Percentiles rank a stretch among this genome's conserved stretches.
Evolutionary conservation across 92 coral and sea anemone genomes (phyloP).

Genomic region (Phenganax stokvisi): DNA sequence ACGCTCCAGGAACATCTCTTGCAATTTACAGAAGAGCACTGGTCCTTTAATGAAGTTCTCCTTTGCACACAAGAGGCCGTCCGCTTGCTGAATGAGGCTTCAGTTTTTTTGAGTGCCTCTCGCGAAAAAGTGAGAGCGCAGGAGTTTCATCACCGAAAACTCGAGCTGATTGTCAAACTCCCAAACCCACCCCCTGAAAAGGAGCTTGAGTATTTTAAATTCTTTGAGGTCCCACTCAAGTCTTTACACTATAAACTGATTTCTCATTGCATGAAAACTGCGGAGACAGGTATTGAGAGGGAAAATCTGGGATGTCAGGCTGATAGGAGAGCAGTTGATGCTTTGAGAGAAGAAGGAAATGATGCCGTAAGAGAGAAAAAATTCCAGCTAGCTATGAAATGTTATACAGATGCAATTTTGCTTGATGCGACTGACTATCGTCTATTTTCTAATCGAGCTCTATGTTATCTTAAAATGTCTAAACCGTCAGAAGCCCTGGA

Average conservation of each 20-base stretch:
- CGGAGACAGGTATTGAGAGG: background rate
- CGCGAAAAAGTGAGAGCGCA: too few species aligned
- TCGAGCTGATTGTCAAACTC: too few species aligned
- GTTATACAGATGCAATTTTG: slow-evolving; percentile 50
- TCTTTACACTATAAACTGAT: slow-evolving; percentile 48
- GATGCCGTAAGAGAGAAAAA: slow-evolving; percentile 45
- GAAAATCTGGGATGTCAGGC: background rate
- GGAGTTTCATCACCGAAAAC: too few species aligned
- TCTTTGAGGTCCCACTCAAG: slow-evolving; percentile 56
- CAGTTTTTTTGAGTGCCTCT: too few species aligned
- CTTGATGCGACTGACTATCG: slow-evolving; percentile 35
- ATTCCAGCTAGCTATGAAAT: slow-evolving; percentile 43
- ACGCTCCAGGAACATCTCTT: too few species aligned
- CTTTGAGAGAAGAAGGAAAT: slow-evolving; percentile 57
- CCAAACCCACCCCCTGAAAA: background rate
- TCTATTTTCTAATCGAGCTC: slow-evolving; percentile 58
- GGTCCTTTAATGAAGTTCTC: too few species aligned
- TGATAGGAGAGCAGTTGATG: slow-evolving; percentile 27
- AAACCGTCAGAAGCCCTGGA: slow-evolving; percentile 55
- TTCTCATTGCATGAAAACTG: slow-evolving; percentile 55
- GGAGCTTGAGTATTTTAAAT: slow-evolving; percentile 21
- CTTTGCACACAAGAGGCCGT: too few species aligned
- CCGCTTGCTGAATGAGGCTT: too few species aligned
- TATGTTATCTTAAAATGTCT: slow-evolving; percentile 54
- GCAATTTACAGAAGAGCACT: too few species aligned